Percentiles rank a stretch among this genome's conserved stretches.
Conservation (phyloP, 2,113 vertebrate species). For the Neomonachus schauinslandi region DNA sequence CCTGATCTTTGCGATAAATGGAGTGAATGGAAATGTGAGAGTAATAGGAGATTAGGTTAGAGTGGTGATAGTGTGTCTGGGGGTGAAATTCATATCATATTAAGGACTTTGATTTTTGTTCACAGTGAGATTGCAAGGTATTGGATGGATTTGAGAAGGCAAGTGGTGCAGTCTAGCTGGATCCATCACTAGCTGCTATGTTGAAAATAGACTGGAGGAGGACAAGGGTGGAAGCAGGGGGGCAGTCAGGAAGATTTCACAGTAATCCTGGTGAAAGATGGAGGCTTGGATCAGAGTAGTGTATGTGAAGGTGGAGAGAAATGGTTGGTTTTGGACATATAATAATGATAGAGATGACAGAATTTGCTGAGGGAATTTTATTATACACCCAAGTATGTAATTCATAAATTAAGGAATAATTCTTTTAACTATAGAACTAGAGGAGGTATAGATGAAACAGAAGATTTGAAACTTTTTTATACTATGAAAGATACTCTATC, state of each 20-base stretch:
- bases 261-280: not conserved
- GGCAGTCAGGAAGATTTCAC: not conserved
- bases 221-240: not conserved
- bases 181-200: not conserved
- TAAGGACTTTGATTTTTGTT: not conserved
- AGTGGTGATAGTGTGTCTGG: not conserved
- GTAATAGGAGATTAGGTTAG: not conserved
- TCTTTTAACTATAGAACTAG: not conserved
- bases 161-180: not conserved
- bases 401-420: not conserved
- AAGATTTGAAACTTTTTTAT: slow-evolving; percentile 38
- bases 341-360: not conserved
- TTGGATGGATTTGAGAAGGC: not conserved
- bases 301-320: not conserved
- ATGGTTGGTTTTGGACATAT: not conserved
- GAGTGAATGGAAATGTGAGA: not conserved
- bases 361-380: not conserved
- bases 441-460: not conserved
- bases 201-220: not conserved
- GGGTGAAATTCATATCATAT: not conserved
- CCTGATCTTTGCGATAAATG: not conserved
- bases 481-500: not conserved
- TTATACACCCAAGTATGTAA: not conserved
- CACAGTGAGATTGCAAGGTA: not conserved
- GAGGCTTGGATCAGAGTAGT: not conserved